Evolutionary conservation across 2,888 invertebrate genomes (phyloP), one percentile per base, ranked within the genome.

Genomic region (Saturnia japonica): DNA sequence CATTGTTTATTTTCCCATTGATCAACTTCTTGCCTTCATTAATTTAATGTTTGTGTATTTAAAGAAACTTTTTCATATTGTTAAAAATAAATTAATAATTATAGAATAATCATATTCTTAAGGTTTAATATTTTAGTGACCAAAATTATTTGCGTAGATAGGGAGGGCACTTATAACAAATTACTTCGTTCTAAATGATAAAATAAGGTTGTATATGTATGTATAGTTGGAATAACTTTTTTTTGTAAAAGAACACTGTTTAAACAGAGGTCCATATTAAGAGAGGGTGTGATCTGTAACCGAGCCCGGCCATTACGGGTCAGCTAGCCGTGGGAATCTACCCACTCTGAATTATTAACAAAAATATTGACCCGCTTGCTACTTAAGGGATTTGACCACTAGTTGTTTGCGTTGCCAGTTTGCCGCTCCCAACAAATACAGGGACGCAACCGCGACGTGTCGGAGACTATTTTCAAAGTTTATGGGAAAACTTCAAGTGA

Each of bases 351-450:
- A 93, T 94, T 90, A 93, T 93, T 93, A 91, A 93, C 91, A 91
- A 93, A 89, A 94, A 94, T 93, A 94, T 93, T 94, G 89, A 93
- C 93, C 84, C 84, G 89, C 88, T 93, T 91, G 91, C 93, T 93
- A 93, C 93, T 93, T 93, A 93, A 91, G 88, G 91, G 93, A 94
- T 94, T 91, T 93, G 91, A 93, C 90, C 90, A 90, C 87, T 80
- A 85, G 82, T 84, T 93, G 93, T 93, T 92, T 93, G 90, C 88
- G 80, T 83, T 86, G 87, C 84, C 89, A 88, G 91, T 91, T 91
- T 89, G 88, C 89, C 90, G 88, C 88, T 86, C 88, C 88, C 86
- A 88, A 88, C 89, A 88, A 90, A 91, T 60, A 60, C 84, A 88
- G 76, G 67, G 73, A 64, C 40, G 74, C 62, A 81, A 82, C 85